Percentiles rank a stretch among this genome's conserved stretches.
Conservation (phyloP, 53 echinoderm and acorn worm species). For the Luidia sarsii region DNA sequence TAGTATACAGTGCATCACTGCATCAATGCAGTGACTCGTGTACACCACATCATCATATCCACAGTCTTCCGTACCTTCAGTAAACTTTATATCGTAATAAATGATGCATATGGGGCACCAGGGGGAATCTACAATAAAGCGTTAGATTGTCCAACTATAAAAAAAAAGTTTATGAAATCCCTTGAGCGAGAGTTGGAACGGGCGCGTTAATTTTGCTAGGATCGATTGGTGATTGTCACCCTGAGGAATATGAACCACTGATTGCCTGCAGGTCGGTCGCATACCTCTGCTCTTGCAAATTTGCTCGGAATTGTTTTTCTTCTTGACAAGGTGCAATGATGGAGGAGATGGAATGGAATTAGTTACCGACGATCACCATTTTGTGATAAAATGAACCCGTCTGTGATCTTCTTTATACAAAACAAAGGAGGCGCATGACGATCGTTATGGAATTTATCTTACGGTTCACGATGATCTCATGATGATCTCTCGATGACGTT, state of each 20-base stretch:
- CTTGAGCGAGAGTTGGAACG: conserved; percentile 20
- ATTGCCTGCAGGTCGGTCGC: conserved; percentile 31
- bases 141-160: conserved; percentile 33
- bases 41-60: background rate
- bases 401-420: background rate
- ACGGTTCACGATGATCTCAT: too few relatives aligned
- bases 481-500: too few relatives aligned
- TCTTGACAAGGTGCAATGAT: conserved; percentile 15
- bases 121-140: background rate
- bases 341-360: conserved; percentile 1
- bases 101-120: conserved; percentile 11
- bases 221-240: conserved; percentile 52
- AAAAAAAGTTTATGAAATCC: conserved; percentile 22
- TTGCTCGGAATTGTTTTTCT: conserved; percentile 31
- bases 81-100: conserved; percentile 12
- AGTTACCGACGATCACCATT: conserved; percentile 1
- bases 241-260: conserved; percentile 17
- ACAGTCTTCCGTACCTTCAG: background rate
- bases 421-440: too few relatives aligned
- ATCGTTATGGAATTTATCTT: too few relatives aligned
- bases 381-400: background rate
- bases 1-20: conserved; percentile 21
- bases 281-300: conserved; percentile 23
- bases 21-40: conserved; percentile 25
- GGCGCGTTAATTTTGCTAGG: conserved; percentile 38